phyloP scores from a whole-genome alignment of 2,888 invertebrate species.

The Athrips mouffetella region DNA sequence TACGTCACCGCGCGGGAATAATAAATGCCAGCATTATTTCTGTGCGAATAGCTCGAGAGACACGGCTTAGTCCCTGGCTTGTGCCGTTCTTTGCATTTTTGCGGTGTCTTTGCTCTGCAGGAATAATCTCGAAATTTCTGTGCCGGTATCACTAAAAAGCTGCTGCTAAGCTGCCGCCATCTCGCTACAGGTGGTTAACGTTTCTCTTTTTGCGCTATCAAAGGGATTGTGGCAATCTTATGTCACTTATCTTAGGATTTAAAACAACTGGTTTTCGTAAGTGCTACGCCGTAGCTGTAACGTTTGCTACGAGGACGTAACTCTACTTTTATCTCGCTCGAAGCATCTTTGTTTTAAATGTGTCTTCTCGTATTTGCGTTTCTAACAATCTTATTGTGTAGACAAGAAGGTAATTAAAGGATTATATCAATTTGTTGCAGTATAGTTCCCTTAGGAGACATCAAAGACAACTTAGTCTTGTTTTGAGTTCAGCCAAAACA shows the following conservation, averaged over 20 bases:
- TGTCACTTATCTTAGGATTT: neutral
- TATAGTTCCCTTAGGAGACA: neutral
- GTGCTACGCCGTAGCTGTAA: constrained; percentile 12
- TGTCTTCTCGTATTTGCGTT: neutral
- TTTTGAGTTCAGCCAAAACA: constrained; percentile 10
- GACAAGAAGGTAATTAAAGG: constrained; percentile 6
- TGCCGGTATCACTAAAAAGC: constrained; percentile 45
- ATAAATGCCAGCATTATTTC: constrained; percentile 41
- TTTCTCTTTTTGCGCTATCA: neutral
- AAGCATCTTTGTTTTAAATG: neutral
- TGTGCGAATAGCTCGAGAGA: constrained; percentile 31
- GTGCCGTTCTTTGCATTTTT: constrained; percentile 53
- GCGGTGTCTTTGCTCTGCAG: constrained; percentile 47
- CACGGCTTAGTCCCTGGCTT: constrained; percentile 27
- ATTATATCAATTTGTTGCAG: neutral
- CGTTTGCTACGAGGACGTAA: neutral
- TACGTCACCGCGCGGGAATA: constrained; percentile 34
- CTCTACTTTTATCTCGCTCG: neutral
- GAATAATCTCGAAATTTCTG: constrained; percentile 52
- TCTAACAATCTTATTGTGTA: neutral
- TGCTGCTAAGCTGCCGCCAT: constrained; percentile 41
- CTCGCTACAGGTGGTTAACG: constrained; percentile 48
- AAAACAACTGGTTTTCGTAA: neutral
- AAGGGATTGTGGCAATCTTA: neutral
- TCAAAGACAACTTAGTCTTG: neutral